Base-by-base conservation (phyloP, 1,140 invertebrate genomes). In the Drosophila funebris region DNA sequence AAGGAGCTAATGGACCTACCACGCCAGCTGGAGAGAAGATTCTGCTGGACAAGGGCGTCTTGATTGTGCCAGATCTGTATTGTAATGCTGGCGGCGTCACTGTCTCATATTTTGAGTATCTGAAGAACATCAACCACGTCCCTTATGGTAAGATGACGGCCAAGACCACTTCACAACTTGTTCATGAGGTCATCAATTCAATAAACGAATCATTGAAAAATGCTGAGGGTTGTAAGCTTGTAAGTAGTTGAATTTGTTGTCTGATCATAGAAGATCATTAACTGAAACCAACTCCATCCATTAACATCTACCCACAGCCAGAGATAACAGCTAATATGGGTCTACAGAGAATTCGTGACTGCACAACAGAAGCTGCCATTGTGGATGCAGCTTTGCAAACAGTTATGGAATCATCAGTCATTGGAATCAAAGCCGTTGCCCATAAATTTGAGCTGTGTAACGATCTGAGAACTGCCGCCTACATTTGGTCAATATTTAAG, bases 81-180 rank as follows among this genome's bases (percentile, higher is more conserved):
- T 94, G 96, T 52, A 98, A 97, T 92, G 96, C 96, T 61, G 97
- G 97, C 78, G 96, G 97, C 92, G 97, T 97, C 13, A 97, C 97
- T 0, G 97, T 97, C 0, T 97, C 97, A 4, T 98, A 97, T 92
- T 97, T 98, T 91, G 97, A 98, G 90, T 98, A 96, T 95, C 92
- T 98, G 27, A 98, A 98, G 92, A 98, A 98, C 91, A 92, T 98
- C 6, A 98, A 97, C 80, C 97, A 98, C 90, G 96, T 97, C 14
- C 96, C 96, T 67, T 98, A 96, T 91, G 97, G 97, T 1, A 94
- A 97, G 75, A 93, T 98, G 36, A 96, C 96, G 14, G 97, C 97
- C 0, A 83, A 82, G 52, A 66, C 76, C 4, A 78, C 73, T 1
- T 69, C 73, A 0, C 39, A 77, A 7, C 54, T 90, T 0, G 79